Base-by-base conservation (phyloP, 1,140 invertebrate genomes). In the Paracyclopina nana region DNA sequence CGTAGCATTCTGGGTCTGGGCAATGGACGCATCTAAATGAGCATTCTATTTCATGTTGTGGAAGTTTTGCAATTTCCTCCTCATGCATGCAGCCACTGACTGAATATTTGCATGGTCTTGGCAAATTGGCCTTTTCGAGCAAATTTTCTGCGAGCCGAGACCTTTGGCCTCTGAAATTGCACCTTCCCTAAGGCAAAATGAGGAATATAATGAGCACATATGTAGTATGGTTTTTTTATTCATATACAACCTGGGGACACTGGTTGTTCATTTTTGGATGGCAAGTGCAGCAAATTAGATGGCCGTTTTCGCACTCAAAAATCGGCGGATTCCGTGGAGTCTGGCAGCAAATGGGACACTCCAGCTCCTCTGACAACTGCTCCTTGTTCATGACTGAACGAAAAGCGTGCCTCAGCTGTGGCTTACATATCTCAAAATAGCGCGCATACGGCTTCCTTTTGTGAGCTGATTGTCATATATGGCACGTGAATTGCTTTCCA, bases 241-340 rank as follows among this genome's bases (percentile, higher is more conserved):
- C n/a, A n/a, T n/a, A n/a, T n/a, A n/a, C n/a, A n/a, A 38, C 34
- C 20, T 38, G 34, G 4, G 34, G 34, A 8, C 34, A 38, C 8
- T 38, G n/a, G n/a, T n/a, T 38, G 34, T n/a, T 20, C 34, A 38
- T 38, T 38, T 20, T 38, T 38, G 34, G 34, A 5, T 38, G 14
- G 9, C 34, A 38, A 2, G 8, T 20, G 8, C n/a, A 38, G 8
- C 34, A 38, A 9, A 38, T 38, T 20, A 38, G 34, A 38, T 38
- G 34, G 9, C 34, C 34, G 34, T 38, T 38, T 38, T 38, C 34
- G 20, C 34, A 38, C 20, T 38, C n/a, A 38, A 38, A 38, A 20
- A 38, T 38, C 2, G 34, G 34, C 34, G 34, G 34, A 38, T 9
- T 9, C 9, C 34, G 14, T 20, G 34, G 34, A 20, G 34, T 38